Conservation (phyloP, 2,797 vertebrate species). For the Heteromormyrus szaboi region DNA sequence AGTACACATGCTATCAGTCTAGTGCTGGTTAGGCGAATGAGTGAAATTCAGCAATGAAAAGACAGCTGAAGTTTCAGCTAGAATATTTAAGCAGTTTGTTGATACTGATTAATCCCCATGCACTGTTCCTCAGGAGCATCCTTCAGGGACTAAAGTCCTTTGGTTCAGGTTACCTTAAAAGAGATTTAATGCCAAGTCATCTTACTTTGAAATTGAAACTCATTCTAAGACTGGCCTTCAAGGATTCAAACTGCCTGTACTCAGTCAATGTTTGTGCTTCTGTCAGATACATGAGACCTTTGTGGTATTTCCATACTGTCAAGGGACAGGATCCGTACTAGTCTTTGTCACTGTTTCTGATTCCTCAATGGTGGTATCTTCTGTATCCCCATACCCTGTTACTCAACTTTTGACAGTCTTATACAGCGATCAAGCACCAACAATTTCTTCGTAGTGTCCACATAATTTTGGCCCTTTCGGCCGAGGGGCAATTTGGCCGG, state of each 20-base stretch:
- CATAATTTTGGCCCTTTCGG: constrained; percentile 16
- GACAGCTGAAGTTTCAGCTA: not conserved
- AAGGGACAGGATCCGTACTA: not conserved
- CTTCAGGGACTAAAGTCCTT: not conserved
- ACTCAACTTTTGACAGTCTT: not conserved
- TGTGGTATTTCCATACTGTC: not conserved
- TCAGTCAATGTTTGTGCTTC: not conserved
- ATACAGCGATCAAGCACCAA: not conserved
- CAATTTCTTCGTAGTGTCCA: not conserved
- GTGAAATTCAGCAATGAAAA: not conserved
- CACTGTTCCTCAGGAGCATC: not conserved
- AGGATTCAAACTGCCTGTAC: not conserved
- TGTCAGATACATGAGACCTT: not conserved
- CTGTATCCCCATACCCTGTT: not conserved
- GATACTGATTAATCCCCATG: not conserved
- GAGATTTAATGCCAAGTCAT: not conserved
- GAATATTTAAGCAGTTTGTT: not conserved
- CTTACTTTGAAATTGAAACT: not conserved
- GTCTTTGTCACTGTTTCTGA: not conserved
- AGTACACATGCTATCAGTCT: constrained; percentile 46
- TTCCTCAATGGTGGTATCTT: not conserved
- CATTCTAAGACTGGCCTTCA: not conserved
- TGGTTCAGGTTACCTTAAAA: not conserved
- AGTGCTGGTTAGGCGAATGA: not conserved
- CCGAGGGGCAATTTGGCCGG: constrained; percentile 31